A percentile compares a stretch with the other conserved stretches of the same genome.
phyloP scores from a whole-genome alignment of 2,888 invertebrate species.

The Pimpla rufipes region DNA sequence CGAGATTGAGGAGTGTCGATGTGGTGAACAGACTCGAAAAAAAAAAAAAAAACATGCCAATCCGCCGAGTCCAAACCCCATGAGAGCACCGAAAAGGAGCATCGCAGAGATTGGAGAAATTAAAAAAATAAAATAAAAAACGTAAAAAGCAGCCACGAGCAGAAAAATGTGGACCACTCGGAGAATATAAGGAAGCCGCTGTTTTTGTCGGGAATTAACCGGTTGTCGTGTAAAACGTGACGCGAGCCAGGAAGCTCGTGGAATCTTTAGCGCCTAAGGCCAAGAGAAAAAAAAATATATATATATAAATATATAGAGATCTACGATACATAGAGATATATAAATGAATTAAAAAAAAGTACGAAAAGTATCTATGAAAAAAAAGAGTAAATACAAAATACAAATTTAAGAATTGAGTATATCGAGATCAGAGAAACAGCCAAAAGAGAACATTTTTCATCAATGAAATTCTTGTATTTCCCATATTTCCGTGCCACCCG shows the following conservation, averaged over 20 bases:
- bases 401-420: conserved; percentile 71
- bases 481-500: conserved; percentile 82
- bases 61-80: too few relatives aligned
- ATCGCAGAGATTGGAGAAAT: conserved; percentile 15
- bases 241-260: conserved; percentile 21
- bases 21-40: too few relatives aligned
- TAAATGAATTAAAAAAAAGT: conserved; percentile 18
- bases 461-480: conserved; percentile 85
- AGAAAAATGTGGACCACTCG: neutral
- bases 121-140: conserved; percentile 12
- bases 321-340: conserved; percentile 9
- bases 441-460: conserved; percentile 73
- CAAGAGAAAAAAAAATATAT: conserved; percentile 36
- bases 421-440: conserved; percentile 63
- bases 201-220: conserved; percentile 11
- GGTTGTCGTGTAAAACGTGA: conserved; percentile 17
- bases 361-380: conserved; percentile 38
- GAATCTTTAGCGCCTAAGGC: conserved; percentile 32
- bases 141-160: too few relatives aligned
- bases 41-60: conserved; percentile 41
- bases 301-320: conserved; percentile 36
- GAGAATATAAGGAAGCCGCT: conserved; percentile 1
- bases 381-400: conserved; percentile 51
- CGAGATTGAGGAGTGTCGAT: too few relatives aligned
- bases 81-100: too few relatives aligned